Evolutionary conservation across 1,140 invertebrate species (phyloP).

Genomic region (Frieseomelitta varia): DNA sequence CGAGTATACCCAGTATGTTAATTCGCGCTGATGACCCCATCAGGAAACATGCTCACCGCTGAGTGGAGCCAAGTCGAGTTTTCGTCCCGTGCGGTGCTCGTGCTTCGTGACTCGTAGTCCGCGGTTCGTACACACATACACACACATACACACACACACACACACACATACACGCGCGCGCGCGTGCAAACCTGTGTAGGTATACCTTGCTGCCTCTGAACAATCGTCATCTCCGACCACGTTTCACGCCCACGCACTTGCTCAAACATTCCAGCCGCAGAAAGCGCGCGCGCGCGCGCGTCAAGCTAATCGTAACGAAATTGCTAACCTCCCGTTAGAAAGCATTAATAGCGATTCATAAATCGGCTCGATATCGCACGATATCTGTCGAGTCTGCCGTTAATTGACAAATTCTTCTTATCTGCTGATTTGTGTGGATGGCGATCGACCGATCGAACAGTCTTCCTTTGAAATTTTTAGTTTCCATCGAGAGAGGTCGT

Average conservation of each 20-base stretch:
- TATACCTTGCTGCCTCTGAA: constrained; percentile 61
- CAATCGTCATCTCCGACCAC: constrained; percentile 64
- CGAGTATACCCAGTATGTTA: constrained; percentile 75
- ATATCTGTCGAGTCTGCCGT: too few species aligned
- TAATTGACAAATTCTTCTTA: too few species aligned
- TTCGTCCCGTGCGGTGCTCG: constrained; percentile 56
- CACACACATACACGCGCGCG: too few species aligned
- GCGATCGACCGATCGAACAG: too few species aligned
- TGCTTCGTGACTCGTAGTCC: too few species aligned
- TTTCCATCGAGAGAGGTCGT: too few species aligned
- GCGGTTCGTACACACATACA: neutral
- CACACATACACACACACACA: too few species aligned
- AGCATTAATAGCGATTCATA: constrained; percentile 46
- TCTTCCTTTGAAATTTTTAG: too few species aligned
- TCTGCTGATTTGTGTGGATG: too few species aligned
- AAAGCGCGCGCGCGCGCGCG: constrained; percentile 32
- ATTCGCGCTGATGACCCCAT: constrained; percentile 78
- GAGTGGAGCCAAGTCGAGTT: constrained; percentile 66
- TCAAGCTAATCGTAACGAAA: constrained; percentile 63
- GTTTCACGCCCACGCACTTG: constrained; percentile 65
- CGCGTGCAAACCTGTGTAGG: neutral
- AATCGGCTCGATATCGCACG: too few species aligned
- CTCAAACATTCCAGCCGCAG: constrained; percentile 63
- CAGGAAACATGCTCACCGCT: constrained; percentile 74
- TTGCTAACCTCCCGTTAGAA: constrained; percentile 60